Evolutionary conservation across 2,797 vertebrate species (phyloP).

Genomic region (Myotis myotis): DNA sequence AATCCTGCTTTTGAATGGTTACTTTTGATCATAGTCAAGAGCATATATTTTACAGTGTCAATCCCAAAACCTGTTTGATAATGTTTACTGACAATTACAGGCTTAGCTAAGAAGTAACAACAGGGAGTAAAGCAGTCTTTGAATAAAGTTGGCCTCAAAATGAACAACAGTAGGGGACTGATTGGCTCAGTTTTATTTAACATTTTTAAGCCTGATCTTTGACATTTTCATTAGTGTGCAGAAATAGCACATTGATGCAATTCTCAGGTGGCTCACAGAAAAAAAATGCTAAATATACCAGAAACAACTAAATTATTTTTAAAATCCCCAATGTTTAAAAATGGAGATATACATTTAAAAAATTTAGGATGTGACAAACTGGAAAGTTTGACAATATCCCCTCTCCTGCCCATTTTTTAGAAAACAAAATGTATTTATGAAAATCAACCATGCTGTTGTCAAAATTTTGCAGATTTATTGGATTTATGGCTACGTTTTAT

Average conservation of each 20-base stretch:
- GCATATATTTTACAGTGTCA: conserved; percentile 42
- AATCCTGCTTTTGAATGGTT: conserved; percentile 51
- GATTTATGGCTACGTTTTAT: not conserved
- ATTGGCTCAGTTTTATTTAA: conserved; percentile 71
- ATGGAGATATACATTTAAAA: not conserved
- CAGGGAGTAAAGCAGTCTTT: conserved; percentile 51
- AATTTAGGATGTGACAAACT: not conserved
- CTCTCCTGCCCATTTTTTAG: not conserved
- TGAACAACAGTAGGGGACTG: conserved; percentile 68
- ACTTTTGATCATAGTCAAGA: conserved; percentile 55
- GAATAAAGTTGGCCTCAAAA: conserved; percentile 55
- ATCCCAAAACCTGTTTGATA: conserved; percentile 57
- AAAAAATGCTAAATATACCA: not conserved
- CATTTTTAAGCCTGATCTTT: conserved; percentile 63
- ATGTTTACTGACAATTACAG: conserved; percentile 71
- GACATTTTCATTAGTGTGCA: conserved; percentile 70
- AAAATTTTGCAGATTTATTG: not conserved
- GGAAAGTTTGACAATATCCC: not conserved
- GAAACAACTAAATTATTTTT: conserved; percentile 34
- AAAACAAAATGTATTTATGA: not conserved
- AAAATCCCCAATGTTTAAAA: conserved; percentile 12
- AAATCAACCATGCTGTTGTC: not conserved
- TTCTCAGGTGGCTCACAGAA: conserved; percentile 22
- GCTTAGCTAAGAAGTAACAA: conserved; percentile 58
- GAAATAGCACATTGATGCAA: conserved; percentile 34